Conservation (phyloP, 1,140 invertebrate species). For the Bathynomus jamesi region DNA sequence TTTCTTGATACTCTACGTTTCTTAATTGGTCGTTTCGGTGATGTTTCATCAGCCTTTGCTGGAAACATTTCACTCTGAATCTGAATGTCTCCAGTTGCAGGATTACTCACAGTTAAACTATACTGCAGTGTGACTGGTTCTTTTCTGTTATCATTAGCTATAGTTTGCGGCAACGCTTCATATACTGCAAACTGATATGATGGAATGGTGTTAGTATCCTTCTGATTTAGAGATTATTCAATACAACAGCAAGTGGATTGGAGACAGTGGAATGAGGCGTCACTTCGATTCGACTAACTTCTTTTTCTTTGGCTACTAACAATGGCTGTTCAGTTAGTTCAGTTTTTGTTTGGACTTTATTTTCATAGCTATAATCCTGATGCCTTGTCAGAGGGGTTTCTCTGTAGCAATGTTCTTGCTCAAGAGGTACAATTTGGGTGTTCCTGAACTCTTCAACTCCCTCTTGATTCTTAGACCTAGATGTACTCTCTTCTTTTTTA, state of each 20-base stretch:
- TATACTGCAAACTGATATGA: not conserved
- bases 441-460: not conserved
- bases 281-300: too few species aligned
- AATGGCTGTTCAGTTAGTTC: not conserved
- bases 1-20: not conserved
- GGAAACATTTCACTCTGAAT: constrained; percentile 29
- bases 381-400: not conserved
- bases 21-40: constrained; percentile 21
- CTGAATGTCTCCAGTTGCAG: constrained; percentile 31
- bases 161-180: not conserved
- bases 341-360: not conserved
- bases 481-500: too few species aligned
- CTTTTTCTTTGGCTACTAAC: not conserved
- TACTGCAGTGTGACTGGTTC: constrained; percentile 25
- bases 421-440: not conserved
- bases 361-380: not conserved
- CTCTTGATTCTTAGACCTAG: not conserved
- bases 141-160: not conserved
- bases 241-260: too few species aligned
- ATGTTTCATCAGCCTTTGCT: constrained; percentile 19
- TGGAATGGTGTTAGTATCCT: too few species aligned
- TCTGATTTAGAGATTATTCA: too few species aligned
- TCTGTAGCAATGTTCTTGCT: not conserved
- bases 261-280: too few species aligned
- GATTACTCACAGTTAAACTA: constrained; percentile 33